phyloP scores from a whole-genome alignment of 2,888 invertebrate genomes.

The Automeris io region DNA sequence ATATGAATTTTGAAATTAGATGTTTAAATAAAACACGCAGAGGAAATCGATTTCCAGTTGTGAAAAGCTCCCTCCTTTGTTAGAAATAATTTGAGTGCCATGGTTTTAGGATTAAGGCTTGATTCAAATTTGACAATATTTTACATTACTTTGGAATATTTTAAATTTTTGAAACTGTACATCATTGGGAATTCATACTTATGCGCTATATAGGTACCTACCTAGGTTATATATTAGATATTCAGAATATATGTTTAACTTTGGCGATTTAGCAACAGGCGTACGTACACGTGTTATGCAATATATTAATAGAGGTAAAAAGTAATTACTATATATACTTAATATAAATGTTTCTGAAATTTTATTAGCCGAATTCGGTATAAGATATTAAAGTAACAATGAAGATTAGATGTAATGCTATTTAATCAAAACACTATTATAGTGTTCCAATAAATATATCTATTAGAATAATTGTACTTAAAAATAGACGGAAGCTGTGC shows the following conservation, averaged over 20 bases:
- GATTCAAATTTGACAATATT: constrained; percentile 66
- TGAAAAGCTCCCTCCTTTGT: constrained; percentile 73
- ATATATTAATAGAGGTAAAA: not conserved
- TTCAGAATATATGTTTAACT: not conserved
- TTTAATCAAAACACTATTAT: constrained; percentile 42
- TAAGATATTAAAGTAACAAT: constrained; percentile 56
- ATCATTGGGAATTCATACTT: not conserved
- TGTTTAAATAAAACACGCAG: constrained; percentile 38
- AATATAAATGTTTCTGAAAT: constrained; percentile 40
- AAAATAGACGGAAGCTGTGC: constrained; percentile 35
- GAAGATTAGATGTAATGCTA: constrained; percentile 44
- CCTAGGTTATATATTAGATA: not conserved
- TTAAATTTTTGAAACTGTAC: constrained; percentile 1
- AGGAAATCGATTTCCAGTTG: constrained; percentile 56
- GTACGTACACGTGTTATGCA: not conserved
- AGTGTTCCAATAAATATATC: constrained; percentile 44
- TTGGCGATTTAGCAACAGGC: too few species aligned
- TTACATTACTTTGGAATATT: constrained; percentile 29
- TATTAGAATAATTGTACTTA: constrained; percentile 56
- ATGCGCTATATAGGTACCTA: too few species aligned
- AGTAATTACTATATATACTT: not conserved
- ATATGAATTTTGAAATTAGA: constrained; percentile 30
- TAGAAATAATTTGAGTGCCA: constrained; percentile 73
- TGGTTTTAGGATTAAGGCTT: constrained; percentile 65
- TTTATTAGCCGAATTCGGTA: constrained; percentile 62